Evolutionary conservation across 2,113 vertebrate species (phyloP), one percentile per base, ranked within the genome.

Genomic region (Puntigrus tetrazona): DNA sequence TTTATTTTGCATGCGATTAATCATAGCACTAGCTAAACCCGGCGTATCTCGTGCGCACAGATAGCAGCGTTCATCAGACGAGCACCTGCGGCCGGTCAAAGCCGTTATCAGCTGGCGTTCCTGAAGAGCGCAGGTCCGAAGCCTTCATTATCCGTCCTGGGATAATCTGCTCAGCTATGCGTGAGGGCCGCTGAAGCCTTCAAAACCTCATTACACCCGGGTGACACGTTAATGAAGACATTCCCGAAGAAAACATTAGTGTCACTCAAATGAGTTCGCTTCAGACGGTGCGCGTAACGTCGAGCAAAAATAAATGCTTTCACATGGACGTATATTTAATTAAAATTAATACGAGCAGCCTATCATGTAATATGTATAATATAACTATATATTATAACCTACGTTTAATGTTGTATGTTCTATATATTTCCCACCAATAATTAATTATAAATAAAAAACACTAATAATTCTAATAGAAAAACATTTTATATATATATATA

Each of bases 31-130:
- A 22, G 22, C 20, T 55, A 55, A 69, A 22, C 20, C 36, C 31
- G 36, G 3, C 61, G 34, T 18, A 31, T 38, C 22, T 69, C 65
- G 38, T 38, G 5, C 38, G 31, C 22, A 4, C 65, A 69, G 65
- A 69, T 38, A 69, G 20, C 61, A 69, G 34, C 18, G 14, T 52
- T 93, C 92, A 93, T 94, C 93, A 94, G 90, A 89, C 89, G 87
- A 81, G 89, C 87, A 94, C 93, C 93, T 93, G 93, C 92, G 93
- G 90, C 85, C 89, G 86, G 91, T 93, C 92, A 93, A 92, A 93
- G 90, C 89, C 90, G 89, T 94, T 92, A 93, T 94, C 91, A 92
- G 88, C 89, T 92, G 91, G 88, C 92, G 92, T 90, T 91, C 89
- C 90, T 93, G 81, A 91, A 92, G 91, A 91, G 91, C 81, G 88